Evolutionary conservation across 2,797 vertebrate genomes (phyloP), one percentile per base, ranked within the genome.

Genomic region (Dendrocincla fuliginosa): DNA sequence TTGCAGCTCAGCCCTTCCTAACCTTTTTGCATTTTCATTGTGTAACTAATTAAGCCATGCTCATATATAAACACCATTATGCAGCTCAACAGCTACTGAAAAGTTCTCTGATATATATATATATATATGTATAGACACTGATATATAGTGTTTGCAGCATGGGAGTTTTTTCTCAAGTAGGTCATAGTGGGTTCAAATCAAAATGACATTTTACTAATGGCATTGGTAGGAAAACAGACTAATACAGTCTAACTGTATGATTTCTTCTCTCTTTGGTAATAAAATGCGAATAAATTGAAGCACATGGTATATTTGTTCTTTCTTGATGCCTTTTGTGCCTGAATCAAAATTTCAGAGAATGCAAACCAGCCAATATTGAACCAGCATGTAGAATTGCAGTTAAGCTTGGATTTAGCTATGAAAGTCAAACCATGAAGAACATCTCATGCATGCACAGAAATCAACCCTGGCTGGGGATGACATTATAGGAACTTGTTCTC

Each of bases 171-270:
- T 37, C 59, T 88, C 24, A 69, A 78, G 46, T 39, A 67, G 49
- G n/a, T 69, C 56, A 37, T 44, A 30, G 44, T 28, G 46, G 49
- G 22, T 90, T 92, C 88, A 76, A 73, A 90, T 89, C 56, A 89
- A 91, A 89, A 85, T 80, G 68, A 32, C 35, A 35, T 90, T 95
- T 93, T 73, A 42, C 55, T 84, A 79, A 89, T 55, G 59, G 46
- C 55, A 28, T 41, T 76, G 35, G 55, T 46, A 33, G 75, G 74
- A 65, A 89, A 79, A 49, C 41, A 87, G 57, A 84, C 33, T 67
- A 61, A 82, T n/a, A 20, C 55, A 78, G 30, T 50, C 73, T 67
- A 47, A 42, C 19, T 42, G 47, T n/a, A 70, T 35, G 25, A 56
- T 76, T 78, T 84, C 65, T 75, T 88, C 33, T 87, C 50, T 52